Base-by-base conservation (phyloP, 1,140 invertebrate genomes). In the Diachasmimorpha longicaudata region DNA sequence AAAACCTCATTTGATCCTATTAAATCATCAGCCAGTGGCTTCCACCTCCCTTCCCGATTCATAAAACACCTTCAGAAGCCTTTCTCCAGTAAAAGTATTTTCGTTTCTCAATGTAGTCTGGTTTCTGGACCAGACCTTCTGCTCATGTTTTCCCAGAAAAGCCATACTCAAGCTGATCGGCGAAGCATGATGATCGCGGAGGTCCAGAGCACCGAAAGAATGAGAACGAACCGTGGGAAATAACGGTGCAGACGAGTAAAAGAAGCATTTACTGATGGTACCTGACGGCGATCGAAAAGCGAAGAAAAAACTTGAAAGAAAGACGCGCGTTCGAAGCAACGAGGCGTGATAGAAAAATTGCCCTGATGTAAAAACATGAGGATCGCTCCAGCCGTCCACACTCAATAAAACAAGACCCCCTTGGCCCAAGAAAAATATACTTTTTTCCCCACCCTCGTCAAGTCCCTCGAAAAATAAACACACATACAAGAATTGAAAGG, bases 291-390 rank as follows among this genome's bases (percentile, higher is more conserved):
- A 37, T 31, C 46, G 21, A n/a, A 25, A 42, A 58, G n/a, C n/a
- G n/a, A n/a, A n/a, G n/a, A 31, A 70, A 72, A 73, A 55, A 46
- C 39, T 31, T 14, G 39, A 42, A 69, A 46, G 37, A 48, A 74
- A 75, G 52, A 70, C 25, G 46, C 39, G 39, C 13, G 55, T 83
- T 85, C 84, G 79, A 81, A 77, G 82, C 84, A 88, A 85, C 85
- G 84, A 82, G 84, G 85, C 86, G 85, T 84, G 81, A 88, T 87
- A 84, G 86, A 87, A 88, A 88, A 89, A 88, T 88, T 88, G 88
- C 87, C 85, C 87, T 85, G 84, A 89, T 89, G 88, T 88, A 89
- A 89, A 89, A 89, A 89, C 88, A 89, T 89, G 87, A 89, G 87
- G 82, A 87, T 85, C 84, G 81, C 77, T 83, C 82, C 82, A 83